Percentiles rank a stretch among this genome's conserved stretches.
Conservation (phyloP, 1,140 invertebrate genomes). For the Conus betulinus region DNA sequence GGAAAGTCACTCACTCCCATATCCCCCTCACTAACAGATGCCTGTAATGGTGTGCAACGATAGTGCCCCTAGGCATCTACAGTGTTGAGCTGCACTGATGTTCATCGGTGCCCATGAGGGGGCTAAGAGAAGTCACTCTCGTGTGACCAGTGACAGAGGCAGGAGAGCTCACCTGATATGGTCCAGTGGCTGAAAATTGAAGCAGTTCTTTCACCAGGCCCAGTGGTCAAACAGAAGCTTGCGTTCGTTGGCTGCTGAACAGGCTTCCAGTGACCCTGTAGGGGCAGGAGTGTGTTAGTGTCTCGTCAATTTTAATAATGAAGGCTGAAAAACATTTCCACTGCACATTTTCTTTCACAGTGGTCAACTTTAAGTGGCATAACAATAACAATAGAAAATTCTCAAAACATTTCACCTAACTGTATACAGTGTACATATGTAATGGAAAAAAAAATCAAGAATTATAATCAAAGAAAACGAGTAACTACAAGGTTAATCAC, state of each 20-base stretch:
- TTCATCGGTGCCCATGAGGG: too few species aligned
- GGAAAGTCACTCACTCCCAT: too few species aligned
- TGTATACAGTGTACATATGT: too few species aligned
- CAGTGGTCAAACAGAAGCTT: conserved; percentile 91
- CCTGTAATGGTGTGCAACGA: too few species aligned
- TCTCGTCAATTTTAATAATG: too few species aligned
- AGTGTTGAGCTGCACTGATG: too few species aligned
- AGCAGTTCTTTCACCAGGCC: conserved; percentile 90
- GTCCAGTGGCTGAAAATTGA: conserved; percentile 93
- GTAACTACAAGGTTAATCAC: too few species aligned
- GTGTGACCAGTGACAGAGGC: not conserved
- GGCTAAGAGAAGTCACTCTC: too few species aligned
- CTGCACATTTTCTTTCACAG: not conserved
- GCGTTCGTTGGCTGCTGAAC: conserved; percentile 62
- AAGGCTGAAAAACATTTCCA: not conserved
- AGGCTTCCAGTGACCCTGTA: conserved; percentile 71
- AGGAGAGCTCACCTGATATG: conserved; percentile 79
- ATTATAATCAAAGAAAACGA: too few species aligned
- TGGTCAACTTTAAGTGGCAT: not conserved
- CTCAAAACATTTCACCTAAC: too few species aligned
- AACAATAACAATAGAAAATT: not conserved
- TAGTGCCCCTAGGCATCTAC: too few species aligned
- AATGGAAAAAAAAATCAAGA: not conserved
- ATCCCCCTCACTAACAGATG: too few species aligned
- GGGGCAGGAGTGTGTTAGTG: not conserved